A percentile compares a stretch with the other conserved stretches of the same genome.
Evolutionary conservation across 1,140 invertebrate species (phyloP).

Genomic region (Cotesia typhae): DNA sequence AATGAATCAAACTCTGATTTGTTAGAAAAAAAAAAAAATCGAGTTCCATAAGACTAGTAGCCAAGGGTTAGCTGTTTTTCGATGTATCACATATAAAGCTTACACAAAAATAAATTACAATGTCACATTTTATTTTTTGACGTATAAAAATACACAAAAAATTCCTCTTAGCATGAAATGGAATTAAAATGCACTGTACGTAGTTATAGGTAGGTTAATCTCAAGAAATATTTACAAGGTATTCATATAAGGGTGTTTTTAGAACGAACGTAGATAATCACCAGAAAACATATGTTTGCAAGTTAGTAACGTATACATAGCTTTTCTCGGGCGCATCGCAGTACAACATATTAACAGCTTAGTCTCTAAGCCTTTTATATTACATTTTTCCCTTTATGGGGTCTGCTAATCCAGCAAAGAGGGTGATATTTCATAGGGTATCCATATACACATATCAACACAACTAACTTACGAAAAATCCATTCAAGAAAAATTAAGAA

Average conservation of each 20-base stretch:
- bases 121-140: too few species aligned
- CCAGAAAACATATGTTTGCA: slow-evolving; percentile 59
- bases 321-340: slow-evolving; percentile 53
- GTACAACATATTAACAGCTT: slow-evolving; percentile 67
- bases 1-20: too few species aligned
- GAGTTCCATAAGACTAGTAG: too few species aligned
- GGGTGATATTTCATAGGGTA: slow-evolving; percentile 32
- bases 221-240: not conserved
- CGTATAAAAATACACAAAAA: too few species aligned
- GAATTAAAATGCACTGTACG: not conserved
- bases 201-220: slow-evolving; percentile 11
- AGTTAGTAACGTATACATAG: slow-evolving; percentile 61
- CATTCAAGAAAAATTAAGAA: not conserved
- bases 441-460: slow-evolving; percentile 38
- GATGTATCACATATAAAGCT: too few species aligned
- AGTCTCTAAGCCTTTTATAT: slow-evolving; percentile 67
- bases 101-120: too few species aligned
- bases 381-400: slow-evolving; percentile 68
- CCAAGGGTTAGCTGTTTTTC: too few species aligned
- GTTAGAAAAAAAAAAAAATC: too few species aligned
- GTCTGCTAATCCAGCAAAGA: slow-evolving; percentile 61
- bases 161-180: too few species aligned
- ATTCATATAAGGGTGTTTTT: not conserved
- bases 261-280: slow-evolving; percentile 16
- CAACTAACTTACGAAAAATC: not conserved